Evolutionary conservation across 2,113 vertebrate genomes (phyloP).

Genomic region (Cyphomyrus discorhynchus): DNA sequence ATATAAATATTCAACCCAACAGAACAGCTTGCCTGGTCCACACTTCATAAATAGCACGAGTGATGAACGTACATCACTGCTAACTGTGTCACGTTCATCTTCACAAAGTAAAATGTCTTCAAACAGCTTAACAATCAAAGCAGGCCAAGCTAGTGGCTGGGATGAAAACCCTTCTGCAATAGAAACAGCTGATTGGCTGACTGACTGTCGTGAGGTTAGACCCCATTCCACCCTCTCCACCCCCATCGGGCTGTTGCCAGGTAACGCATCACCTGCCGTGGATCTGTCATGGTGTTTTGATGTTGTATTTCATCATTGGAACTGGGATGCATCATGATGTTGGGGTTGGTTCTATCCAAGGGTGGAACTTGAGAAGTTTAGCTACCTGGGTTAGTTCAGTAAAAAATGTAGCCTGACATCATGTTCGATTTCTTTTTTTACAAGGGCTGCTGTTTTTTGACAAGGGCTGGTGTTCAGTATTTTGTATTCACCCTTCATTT

Average conservation of each 20-base stretch:
- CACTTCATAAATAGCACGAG: not conserved
- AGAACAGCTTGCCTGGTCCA: not conserved
- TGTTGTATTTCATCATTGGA: not conserved
- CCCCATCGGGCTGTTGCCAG: not conserved
- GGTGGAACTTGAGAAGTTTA: not conserved
- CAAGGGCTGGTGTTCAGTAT: not conserved
- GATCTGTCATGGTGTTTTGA: not conserved
- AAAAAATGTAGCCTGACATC: not conserved
- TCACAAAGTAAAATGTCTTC: not conserved
- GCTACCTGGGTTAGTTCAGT: not conserved
- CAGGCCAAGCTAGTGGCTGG: not conserved
- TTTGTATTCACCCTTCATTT: not conserved
- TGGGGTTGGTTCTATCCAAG: not conserved
- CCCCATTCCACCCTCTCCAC: not conserved
- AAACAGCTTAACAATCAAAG: not conserved
- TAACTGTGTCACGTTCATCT: not conserved
- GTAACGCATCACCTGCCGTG: not conserved
- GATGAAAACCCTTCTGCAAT: not conserved
- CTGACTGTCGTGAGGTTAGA: not conserved
- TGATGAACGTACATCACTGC: not conserved
- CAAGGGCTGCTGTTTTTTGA: not conserved
- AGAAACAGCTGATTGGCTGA: not conserved
- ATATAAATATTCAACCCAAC: constrained; percentile 43
- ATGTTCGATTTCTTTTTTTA: not conserved
- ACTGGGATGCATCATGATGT: not conserved